phyloP scores from a whole-genome alignment of 1,140 invertebrate genomes.

The Choristoneura fumiferana region DNA sequence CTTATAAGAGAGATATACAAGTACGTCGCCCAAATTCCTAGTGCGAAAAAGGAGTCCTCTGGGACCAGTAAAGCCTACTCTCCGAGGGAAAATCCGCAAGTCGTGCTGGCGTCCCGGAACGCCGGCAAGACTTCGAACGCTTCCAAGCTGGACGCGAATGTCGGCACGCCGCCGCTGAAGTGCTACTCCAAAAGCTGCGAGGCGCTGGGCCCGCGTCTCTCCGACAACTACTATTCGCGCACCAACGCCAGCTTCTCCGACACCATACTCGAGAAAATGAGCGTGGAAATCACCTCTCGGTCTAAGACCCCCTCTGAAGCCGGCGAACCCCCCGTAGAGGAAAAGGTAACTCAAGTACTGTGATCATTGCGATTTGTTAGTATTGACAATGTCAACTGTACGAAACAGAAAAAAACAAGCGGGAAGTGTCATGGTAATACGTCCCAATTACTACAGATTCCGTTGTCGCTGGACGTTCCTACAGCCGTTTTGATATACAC shows the following conservation, averaged over 20 bases:
- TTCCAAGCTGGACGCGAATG: slow-evolving; percentile 48
- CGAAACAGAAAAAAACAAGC: too few relatives aligned
- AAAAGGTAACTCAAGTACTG: slow-evolving; percentile 36
- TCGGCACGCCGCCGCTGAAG: slow-evolving; percentile 53
- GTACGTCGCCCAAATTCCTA: slow-evolving; percentile 47
- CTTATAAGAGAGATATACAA: slow-evolving; percentile 69
- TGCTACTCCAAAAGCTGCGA: slow-evolving; percentile 68
- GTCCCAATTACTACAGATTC: too few relatives aligned
- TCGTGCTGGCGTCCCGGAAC: slow-evolving; percentile 41
- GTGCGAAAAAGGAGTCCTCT: slow-evolving; percentile 25
- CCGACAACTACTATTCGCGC: slow-evolving; percentile 33
- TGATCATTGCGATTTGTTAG: too few relatives aligned
- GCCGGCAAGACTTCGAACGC: slow-evolving; percentile 43
- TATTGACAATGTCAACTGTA: too few relatives aligned
- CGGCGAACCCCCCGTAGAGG: neutral
- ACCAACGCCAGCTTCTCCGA: slow-evolving; percentile 57
- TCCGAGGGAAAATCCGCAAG: slow-evolving; percentile 2
- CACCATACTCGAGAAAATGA: slow-evolving; percentile 56
- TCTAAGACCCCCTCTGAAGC: slow-evolving; percentile 1
- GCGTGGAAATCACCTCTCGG: slow-evolving; percentile 33
- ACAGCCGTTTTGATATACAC: too few relatives aligned
- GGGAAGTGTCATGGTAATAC: too few relatives aligned
- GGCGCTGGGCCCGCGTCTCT: slow-evolving; percentile 46
- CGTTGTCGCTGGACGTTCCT: too few relatives aligned
- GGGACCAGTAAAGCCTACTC: slow-evolving; percentile 1